Evolutionary conservation across 2,113 vertebrate genomes (phyloP), one percentile per base, ranked within the genome.

Genomic region (Eira barbara): DNA sequence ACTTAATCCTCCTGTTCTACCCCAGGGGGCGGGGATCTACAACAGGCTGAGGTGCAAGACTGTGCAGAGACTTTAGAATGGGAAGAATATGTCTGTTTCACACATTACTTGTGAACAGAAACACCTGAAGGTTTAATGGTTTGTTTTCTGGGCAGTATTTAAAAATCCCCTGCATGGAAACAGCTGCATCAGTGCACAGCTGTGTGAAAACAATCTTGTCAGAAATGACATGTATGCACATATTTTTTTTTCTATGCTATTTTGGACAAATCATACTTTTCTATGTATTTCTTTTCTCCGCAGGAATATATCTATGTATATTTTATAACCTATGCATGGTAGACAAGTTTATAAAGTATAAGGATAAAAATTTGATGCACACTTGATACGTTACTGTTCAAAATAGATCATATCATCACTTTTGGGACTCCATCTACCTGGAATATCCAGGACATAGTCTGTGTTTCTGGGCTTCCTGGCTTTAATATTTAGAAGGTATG

Each of bases 51-150:
- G 67, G 67, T 71, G 92, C 88, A 84, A 88, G 93, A n/a, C 59
- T 97, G 74, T 88, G n/a, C 42, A 34, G 91, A 96, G 82, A 74
- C 80, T 97, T 92, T 73, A 87, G 39, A 88, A 96, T 39, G 42
- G 86, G 49, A 93, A 94, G 55, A 71, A 11, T 63, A 84, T 87
- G 84, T 94, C 97, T 94, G 95, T 95, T 98, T 98, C 91, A 79
- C 98, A 97, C 97, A 97, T 97, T 97, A 97, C 90, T 95, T 93
- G 90, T 84, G 96, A 96, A 93, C 36, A 85, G 94, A 95, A 95
- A 92, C 81, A 97, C 94, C 95, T 98, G 83, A 96, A 96, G 69
- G 55, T 88, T 92, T 96, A 97, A 82, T 65, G 69, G 80, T 90
- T 95, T 97, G 83, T 92, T 96, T 96, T 82, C 13, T 49, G 87